Evolutionary conservation across 2,888 invertebrate species (phyloP).

Genomic region (Plagodis pulveraria): DNA sequence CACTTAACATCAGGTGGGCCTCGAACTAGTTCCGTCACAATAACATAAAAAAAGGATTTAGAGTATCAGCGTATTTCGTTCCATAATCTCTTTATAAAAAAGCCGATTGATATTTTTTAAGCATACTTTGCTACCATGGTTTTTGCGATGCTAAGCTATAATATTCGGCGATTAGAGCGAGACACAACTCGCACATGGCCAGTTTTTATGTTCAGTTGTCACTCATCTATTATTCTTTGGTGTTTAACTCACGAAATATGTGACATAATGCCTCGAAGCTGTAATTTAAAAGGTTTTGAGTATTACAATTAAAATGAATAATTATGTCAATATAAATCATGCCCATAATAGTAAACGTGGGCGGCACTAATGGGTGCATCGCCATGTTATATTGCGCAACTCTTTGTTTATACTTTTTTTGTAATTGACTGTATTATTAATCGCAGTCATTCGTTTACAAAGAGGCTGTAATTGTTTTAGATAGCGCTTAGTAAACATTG

Average conservation of each 20-base stretch:
- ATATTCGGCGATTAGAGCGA: too few species aligned
- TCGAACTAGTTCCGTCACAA: too few species aligned
- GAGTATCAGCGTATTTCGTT: too few species aligned
- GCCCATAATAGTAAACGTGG: conserved; percentile 51
- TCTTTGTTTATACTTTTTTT: conserved; percentile 30
- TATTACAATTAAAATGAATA: conserved; percentile 64
- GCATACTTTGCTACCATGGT: too few species aligned
- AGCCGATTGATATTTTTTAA: too few species aligned
- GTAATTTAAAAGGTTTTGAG: conserved; percentile 58
- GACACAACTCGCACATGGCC: too few species aligned
- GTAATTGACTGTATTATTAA: conserved; percentile 29
- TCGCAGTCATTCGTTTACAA: conserved; percentile 25
- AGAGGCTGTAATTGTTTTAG: conserved; percentile 32
- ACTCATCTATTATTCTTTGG: conserved; percentile 19
- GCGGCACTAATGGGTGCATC: conserved; percentile 37
- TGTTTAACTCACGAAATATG: conserved; percentile 21
- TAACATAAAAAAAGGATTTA: too few species aligned
- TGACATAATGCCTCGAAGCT: conserved; percentile 46
- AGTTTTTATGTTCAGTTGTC: too few species aligned
- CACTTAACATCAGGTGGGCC: too few species aligned
- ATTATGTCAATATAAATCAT: conserved; percentile 56
- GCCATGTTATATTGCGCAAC: conserved; percentile 25
- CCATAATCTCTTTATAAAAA: too few species aligned
- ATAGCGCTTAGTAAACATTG: conserved; percentile 22
- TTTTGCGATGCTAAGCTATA: too few species aligned